These are phyloP conservation scores for Megatriorchis doriae DNA, from an alignment of 2,113 vertebrate genomes.

Conservation along the genomic window DNA sequence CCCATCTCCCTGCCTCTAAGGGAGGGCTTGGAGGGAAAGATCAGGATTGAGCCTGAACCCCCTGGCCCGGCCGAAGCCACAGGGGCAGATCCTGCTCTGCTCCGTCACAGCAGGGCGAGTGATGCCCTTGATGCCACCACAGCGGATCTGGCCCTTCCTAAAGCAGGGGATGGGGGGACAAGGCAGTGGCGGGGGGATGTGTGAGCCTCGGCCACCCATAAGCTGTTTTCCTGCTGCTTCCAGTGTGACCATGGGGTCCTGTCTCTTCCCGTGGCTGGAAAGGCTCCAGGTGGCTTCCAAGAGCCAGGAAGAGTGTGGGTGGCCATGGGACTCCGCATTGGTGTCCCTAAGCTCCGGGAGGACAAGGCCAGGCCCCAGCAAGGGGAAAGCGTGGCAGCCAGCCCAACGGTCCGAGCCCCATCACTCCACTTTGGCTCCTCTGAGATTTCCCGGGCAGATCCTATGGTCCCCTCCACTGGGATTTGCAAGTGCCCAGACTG, in stretches of 20 bases:
- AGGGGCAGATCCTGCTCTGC: neutral
- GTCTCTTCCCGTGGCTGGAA: neutral
- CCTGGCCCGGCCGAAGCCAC: fast-evolving
- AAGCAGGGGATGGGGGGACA: fast-evolving
- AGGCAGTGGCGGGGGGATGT: fast-evolving
- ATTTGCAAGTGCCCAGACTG: neutral
- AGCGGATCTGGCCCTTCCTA: neutral
- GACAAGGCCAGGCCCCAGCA: neutral
- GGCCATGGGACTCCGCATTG: fast-evolving
- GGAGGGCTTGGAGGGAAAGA: too few relatives aligned
- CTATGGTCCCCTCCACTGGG: neutral
- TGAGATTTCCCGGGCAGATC: fast-evolving
- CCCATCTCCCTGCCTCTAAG: neutral
- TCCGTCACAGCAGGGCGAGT: fast-evolving
- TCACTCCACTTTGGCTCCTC: neutral
- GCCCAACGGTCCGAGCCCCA: neutral
- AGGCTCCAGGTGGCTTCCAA: neutral
- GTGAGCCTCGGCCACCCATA: neutral
- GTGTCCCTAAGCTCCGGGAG: neutral
- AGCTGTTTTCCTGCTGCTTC: neutral
- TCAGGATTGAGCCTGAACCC: neutral
- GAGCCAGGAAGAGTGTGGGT: neutral
- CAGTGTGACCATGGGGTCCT: fast-evolving
- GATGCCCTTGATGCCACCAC: neutral
- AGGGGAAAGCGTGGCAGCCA: neutral